Evolutionary conservation across 1,140 invertebrate species (phyloP), one percentile per base, ranked within the genome.

Genomic region (Tetramorium alpestre): DNA sequence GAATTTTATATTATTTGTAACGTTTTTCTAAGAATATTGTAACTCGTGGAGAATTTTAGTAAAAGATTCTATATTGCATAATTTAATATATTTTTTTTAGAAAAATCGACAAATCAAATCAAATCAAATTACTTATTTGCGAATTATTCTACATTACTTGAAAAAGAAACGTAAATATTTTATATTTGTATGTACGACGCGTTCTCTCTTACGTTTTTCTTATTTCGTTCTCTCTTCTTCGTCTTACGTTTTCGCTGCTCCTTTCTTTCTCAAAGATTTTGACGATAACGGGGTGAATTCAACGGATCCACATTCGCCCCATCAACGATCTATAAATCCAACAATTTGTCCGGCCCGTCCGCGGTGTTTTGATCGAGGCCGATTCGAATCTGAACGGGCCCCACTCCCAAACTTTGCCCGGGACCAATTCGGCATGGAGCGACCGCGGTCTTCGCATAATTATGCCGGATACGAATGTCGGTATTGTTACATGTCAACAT

Each of bases 291-390:
- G 90, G 78, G 88, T 91, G 90, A 78, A 92, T 93, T 80, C 92
- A 89, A 72, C 86, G 84, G 84, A 78, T 88, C 70, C 77, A 67
- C 87, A 56, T 54, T 92, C 89, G 92, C 89, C 91, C 90, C 92
- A 89, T 93, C 93, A 93, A 88, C 92, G 91, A 94, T 92, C 92
- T 91, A 95, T 95, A 95, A 95, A 95, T 95, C 90, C 90, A 93
- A 92, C 93, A 95, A 95, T 95, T 95, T 95, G 94, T 95, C 94
- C 88, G 81, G 78, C 69, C 88, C 90, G 92, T 94, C 93, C 88
- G 78, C 80, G 87, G 90, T 90, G 92, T 95, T 94, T 95, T 95
- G 92, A 95, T 95, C 94, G 93, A 89, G 80, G 77, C 91, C 93
- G 93, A 94, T 94, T 94, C 90, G 75, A 77, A 91, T 93, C 91